Evolutionary conservation across 2,797 vertebrate genomes (phyloP), one percentile per base, ranked within the genome.

Genomic region (Sebastes jordani): DNA sequence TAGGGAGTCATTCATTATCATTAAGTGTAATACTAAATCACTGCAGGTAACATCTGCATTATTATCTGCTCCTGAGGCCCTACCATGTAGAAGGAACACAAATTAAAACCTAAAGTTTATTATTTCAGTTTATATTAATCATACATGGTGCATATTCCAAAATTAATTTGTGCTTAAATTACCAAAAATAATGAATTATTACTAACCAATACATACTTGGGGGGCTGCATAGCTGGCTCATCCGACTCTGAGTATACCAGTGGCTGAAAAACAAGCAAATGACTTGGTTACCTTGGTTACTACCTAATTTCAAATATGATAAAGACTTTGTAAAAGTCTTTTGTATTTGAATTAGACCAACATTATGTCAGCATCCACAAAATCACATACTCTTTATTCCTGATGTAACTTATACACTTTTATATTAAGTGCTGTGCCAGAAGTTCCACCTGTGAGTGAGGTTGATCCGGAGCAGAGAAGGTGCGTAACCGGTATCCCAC

Each of bases 381-480:
- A 30, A 30, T 30, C 11, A 78, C 32, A 5, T 25, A 8, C 22
- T 29, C 13, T 38, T 64, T 74, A 65, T 55, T 72, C 30, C 66
- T 71, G 34, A 69, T n/a, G 55, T 42, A 60, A 54, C 38, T 46
- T 23, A 4, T 52, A 49, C 59, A 55, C 27, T 76, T 25, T 52
- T 78, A 0, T n/a, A 52, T 14, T n/a, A 14, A 52, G 49, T n/a
- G 42, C 42, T 18, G 16, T 46, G 36, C 42, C 66, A 79, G 52
- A 81, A 30, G 8, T 30, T 79, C 27, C 36, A 73, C 60, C 54
- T 84, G 81, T 66, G 66, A 67, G 59, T 65, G 27, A 69, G 72
- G 76, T 56, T 29, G 56, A 82, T 81, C 30, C 13, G 46, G 27
- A 74, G 64, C 64, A 81, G 64, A 60, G 25, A 10, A 56, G n/a